Evolutionary conservation across 2,888 invertebrate species (phyloP), one percentile per base, ranked within the genome.

Genomic region (Zygaena filipendulae): DNA sequence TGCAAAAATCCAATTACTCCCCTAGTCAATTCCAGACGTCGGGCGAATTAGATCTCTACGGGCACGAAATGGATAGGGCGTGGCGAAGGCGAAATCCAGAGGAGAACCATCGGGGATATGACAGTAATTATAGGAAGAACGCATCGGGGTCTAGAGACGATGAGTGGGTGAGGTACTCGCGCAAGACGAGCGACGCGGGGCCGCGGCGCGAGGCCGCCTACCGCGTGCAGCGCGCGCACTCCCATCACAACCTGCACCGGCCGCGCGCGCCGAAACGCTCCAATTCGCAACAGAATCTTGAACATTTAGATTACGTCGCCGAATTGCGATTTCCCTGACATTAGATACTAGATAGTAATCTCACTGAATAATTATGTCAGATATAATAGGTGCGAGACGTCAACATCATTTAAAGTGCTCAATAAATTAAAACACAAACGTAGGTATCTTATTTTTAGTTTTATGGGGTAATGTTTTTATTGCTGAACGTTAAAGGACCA

Each of bases 11-110:
- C 43, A 71, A 75, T 33, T 72, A 80, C 23, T 82, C 82, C 24
- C 57, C 71, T 7, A 81, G 82, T 43, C 82, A 85, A 49, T 86
- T 86, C 44, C 84, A 85, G 41, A 77, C 85, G 9, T 77, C 84
- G n/a, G 82, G 84, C 27, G 82, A 86, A 35, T 69, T 87, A 40
- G 87, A 88, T 52, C 68, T 87, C 10, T 89, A 87, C 43, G 88
- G 87, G 13, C 84, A 84, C 36, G 83, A 85, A 20, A 56, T 75
- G n/a, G 84, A 84, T 32, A 59, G 77, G 14, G 75, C 74, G 34
- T 83, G 83, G 77, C 82, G 82, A 49, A 66, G 81, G 33, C 77
- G 79, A 35, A 59, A 71, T 6, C 66, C 59, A 33, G 77, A 79
- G 32, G 68, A 68, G 21, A 72, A 72, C 43, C 52, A 63, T 21